A percentile compares a stretch with the other conserved stretches of the same genome.
These are phyloP conservation scores for Orientallactaga bullata DNA, from an alignment of 2,113 vertebrate genomes.

Conservation along the genomic window DNA sequence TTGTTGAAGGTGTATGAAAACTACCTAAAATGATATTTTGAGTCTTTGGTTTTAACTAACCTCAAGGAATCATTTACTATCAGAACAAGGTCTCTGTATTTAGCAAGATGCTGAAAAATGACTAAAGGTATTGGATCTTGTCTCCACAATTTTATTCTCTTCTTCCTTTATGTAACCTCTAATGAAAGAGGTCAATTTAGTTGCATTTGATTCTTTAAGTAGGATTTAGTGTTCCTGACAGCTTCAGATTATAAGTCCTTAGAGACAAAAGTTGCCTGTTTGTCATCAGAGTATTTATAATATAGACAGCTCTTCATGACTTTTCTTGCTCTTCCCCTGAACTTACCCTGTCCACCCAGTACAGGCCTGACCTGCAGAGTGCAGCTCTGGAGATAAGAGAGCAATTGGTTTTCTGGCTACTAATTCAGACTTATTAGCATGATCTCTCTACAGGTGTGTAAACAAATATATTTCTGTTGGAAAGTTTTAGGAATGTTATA, in stretches of 20 bases:
- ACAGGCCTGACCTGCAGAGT: slow-evolving; percentile 51
- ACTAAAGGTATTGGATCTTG: slow-evolving; percentile 32
- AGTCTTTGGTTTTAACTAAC: slow-evolving; percentile 5
- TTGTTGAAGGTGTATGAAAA: neutral
- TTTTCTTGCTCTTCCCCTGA: neutral
- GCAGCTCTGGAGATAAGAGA: slow-evolving; percentile 5
- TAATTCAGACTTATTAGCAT: slow-evolving; percentile 48
- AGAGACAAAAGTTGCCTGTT: slow-evolving; percentile 66
- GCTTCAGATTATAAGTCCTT: slow-evolving; percentile 73
- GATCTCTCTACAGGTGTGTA: neutral
- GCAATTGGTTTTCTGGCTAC: slow-evolving; percentile 10
- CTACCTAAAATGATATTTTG: neutral
- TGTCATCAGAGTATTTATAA: slow-evolving; percentile 54
- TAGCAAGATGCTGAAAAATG: slow-evolving; percentile 52
- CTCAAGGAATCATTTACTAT: slow-evolving; percentile 28
- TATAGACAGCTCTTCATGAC: neutral
- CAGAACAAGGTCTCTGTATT: neutral
- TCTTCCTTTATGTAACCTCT: slow-evolving; percentile 55
- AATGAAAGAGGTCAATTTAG: slow-evolving; percentile 75
- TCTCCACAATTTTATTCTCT: slow-evolving; percentile 63
- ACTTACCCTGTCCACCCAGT: slow-evolving; percentile 37
- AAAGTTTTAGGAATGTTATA: neutral
- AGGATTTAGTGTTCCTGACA: slow-evolving; percentile 78
- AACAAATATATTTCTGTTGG: neutral
- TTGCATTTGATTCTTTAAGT: slow-evolving; percentile 65